phyloP scores from a whole-genome alignment of 1,140 invertebrate genomes.

The Meloidogyne exigua region DNA sequence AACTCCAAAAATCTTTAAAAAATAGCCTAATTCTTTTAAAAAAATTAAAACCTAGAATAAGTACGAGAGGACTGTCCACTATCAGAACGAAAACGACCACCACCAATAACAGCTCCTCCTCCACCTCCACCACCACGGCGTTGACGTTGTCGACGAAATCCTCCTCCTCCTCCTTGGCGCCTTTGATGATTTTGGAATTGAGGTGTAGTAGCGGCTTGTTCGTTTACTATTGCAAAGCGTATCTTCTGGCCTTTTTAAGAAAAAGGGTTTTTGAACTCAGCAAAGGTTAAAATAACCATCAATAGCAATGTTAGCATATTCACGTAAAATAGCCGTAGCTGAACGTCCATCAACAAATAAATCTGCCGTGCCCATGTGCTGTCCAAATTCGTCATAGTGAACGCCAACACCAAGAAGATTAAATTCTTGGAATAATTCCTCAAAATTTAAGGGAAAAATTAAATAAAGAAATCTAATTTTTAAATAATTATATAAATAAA shows the following conservation, averaged over 20 bases:
- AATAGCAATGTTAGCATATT: constrained; percentile 41
- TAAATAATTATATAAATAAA: too few relatives aligned
- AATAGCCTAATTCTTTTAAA: not conserved
- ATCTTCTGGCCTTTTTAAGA: constrained; percentile 3
- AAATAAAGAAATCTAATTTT: too few relatives aligned
- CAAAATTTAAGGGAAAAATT: constrained; percentile 2
- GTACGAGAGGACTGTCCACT: constrained; percentile 24
- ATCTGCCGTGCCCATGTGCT: constrained; percentile 36
- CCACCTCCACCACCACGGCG: not conserved
- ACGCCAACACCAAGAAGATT: constrained; percentile 35
- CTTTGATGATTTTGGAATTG: constrained; percentile 1
- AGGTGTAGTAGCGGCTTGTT: constrained; percentile 18
- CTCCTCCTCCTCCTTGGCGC: not conserved
- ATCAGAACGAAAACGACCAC: constrained; percentile 8
- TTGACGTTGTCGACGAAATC: not conserved
- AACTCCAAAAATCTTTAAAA: not conserved
- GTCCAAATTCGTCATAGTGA: constrained; percentile 35
- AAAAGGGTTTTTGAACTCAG: not conserved
- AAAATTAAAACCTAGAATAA: constrained; percentile 19
- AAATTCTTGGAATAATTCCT: constrained; percentile 45
- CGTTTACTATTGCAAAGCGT: constrained; percentile 29
- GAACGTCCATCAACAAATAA: constrained; percentile 31
- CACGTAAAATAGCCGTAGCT: constrained; percentile 29
- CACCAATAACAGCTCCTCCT: not conserved
- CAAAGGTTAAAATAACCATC: constrained; percentile 16